phyloP scores from a whole-genome alignment of 1,140 invertebrate genomes.

The Melipona quadrifasciata region DNA sequence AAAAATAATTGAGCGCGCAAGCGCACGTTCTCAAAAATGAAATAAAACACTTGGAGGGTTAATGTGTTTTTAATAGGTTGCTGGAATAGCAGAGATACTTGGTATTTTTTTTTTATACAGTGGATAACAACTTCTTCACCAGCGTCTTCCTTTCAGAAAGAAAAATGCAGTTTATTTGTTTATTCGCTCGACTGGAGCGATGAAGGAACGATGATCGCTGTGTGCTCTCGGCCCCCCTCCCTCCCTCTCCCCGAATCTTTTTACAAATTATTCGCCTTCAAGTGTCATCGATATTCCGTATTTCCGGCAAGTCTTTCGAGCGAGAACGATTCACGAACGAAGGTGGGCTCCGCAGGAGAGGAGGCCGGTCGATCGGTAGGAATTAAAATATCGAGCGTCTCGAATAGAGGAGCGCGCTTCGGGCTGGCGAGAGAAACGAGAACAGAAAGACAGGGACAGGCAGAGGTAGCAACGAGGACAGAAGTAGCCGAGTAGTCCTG shows the following conservation, averaged over 20 bases:
- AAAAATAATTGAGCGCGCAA: no score
- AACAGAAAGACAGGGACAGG: neutral
- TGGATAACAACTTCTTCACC: neutral
- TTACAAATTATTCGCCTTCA: slow-evolving; percentile 4
- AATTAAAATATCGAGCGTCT: slow-evolving; percentile 65
- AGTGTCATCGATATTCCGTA: slow-evolving; percentile 15
- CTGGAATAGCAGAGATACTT: no score
- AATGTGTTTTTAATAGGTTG: no score
- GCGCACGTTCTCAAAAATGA: no score
- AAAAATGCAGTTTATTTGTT: neutral
- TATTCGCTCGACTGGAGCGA: neutral
- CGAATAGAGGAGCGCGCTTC: slow-evolving; percentile 33
- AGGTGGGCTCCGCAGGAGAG: slow-evolving; percentile 9
- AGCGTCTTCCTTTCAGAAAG: neutral
- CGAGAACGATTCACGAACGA: slow-evolving; percentile 37
- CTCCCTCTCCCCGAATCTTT: neutral
- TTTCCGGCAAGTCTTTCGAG: slow-evolving; percentile 14
- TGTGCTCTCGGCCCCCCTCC: neutral
- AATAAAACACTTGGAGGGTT: no score
- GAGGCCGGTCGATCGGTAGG: slow-evolving; percentile 50
- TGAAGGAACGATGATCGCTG: neutral
- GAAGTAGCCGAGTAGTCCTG: slow-evolving; percentile 1
- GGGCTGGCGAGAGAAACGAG: slow-evolving; percentile 17
- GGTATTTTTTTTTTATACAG: no score
- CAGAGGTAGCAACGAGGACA: neutral